Conservation (phyloP, 2,888 invertebrate genomes). For the Microctonus hyperodae region DNA sequence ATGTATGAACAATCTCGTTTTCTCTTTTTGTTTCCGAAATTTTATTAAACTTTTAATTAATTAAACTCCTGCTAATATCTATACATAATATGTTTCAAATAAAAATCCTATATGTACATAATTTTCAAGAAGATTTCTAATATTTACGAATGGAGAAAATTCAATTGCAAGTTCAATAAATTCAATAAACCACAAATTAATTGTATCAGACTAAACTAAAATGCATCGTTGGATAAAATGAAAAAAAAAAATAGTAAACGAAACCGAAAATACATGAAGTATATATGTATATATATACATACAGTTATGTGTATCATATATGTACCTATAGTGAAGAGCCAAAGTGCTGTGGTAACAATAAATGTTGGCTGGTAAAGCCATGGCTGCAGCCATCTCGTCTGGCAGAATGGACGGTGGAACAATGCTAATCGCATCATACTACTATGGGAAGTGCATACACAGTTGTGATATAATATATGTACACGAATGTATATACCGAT, state of each 20-base stretch:
- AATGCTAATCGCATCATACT: constrained; percentile 54
- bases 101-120: too few species aligned
- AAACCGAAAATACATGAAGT: background rate
- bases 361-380: constrained; percentile 44
- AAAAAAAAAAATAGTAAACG: too few species aligned
- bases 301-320: too few species aligned
- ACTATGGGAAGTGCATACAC: constrained; percentile 40
- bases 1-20: constrained; percentile 23
- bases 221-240: background rate
- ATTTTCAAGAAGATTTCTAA: too few species aligned
- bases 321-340: constrained; percentile 22
- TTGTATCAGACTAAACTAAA: background rate
- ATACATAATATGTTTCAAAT: too few species aligned
- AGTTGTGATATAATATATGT: constrained; percentile 27
- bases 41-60: too few species aligned
- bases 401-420: constrained; percentile 48
- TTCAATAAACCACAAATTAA: too few species aligned
- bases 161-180: too few species aligned
- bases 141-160: too few species aligned
- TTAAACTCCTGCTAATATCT: too few species aligned
- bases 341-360: constrained; percentile 40
- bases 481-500: too few species aligned
- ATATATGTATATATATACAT: background rate
- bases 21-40: too few species aligned
- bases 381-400: constrained; percentile 50